phyloP scores from a whole-genome alignment of 2,797 vertebrate species.

The Naso thynnoides region DNA sequence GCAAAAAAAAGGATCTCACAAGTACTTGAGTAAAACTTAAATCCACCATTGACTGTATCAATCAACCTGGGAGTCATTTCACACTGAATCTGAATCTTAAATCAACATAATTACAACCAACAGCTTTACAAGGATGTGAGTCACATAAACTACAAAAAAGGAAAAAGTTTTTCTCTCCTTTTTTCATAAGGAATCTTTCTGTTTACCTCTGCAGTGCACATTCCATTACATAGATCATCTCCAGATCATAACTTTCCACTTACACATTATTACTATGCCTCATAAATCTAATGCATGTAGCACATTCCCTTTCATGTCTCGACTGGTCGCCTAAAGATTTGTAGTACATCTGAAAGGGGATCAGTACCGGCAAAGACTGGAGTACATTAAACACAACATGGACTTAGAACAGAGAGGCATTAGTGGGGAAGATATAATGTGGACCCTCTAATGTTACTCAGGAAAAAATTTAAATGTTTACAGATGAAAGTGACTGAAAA shows the following conservation, averaged over 20 bases:
- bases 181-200: neutral
- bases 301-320: slow-evolving; percentile 7
- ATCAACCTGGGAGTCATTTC: neutral
- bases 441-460: neutral
- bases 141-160: neutral
- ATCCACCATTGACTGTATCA: too few species aligned
- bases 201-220: neutral
- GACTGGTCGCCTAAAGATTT: neutral
- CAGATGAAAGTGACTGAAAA: neutral
- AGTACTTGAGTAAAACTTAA: too few species aligned
- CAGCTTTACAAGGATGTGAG: neutral
- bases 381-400: neutral
- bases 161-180: neutral
- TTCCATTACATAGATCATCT: neutral
- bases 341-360: neutral
- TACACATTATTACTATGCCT: slow-evolving; percentile 1
- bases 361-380: neutral
- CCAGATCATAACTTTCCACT: neutral
- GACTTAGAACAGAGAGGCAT: neutral
- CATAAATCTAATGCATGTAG: slow-evolving; percentile 7
- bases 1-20: neutral
- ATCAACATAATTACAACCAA: neutral
- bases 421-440: neutral
- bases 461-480: slow-evolving; percentile 3
- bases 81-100: neutral